Conservation (phyloP, 2,888 invertebrate species). For the Acanthoscelides obtectus region DNA sequence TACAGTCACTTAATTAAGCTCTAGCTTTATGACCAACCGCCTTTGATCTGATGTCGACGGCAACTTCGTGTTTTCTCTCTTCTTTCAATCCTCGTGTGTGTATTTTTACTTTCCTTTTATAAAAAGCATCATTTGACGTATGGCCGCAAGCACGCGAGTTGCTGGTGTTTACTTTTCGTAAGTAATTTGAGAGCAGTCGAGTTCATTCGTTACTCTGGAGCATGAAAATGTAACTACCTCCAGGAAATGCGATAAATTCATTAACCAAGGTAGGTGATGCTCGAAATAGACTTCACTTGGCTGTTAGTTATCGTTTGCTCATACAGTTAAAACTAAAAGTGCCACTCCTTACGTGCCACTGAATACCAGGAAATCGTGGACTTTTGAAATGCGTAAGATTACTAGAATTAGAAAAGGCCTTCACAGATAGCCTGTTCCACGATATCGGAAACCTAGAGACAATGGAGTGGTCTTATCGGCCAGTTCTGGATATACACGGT, state of each 20-base stretch:
- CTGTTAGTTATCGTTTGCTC: neutral
- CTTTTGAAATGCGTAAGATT: too few species aligned
- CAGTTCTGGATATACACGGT: too few species aligned
- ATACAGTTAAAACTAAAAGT: neutral
- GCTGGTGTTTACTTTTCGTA: neutral
- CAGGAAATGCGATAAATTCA: neutral
- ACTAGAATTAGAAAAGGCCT: too few species aligned
- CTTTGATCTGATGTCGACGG: neutral
- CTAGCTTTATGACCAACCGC: neutral
- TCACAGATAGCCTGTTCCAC: too few species aligned
- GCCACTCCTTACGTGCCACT: too few species aligned
- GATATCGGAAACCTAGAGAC: too few species aligned
- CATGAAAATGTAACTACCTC: neutral
- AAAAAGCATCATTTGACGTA: neutral
- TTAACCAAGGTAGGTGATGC: neutral
- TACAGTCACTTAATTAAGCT: neutral
- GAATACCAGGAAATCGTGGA: too few species aligned
- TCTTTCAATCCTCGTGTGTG: neutral
- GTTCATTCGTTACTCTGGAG: neutral
- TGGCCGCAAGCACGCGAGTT: neutral
- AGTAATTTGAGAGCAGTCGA: neutral
- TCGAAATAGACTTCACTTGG: neutral
- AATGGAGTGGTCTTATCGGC: too few species aligned
- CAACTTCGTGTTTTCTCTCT: neutral
- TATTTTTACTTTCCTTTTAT: neutral